Evolutionary conservation across 2,888 invertebrate species (phyloP).

Genomic region (Drosophila rellima): DNA sequence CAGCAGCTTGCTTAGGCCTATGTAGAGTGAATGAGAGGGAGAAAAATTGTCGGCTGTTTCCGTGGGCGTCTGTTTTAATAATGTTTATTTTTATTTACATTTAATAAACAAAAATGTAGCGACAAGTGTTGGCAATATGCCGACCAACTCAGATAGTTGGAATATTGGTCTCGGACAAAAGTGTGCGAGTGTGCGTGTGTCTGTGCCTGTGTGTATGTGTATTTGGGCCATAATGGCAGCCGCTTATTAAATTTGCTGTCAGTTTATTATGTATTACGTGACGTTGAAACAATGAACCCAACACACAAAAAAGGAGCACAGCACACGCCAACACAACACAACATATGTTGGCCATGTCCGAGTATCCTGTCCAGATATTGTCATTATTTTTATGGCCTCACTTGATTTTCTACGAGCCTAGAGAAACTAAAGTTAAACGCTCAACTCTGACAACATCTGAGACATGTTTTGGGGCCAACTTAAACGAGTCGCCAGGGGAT

Average conservation of each 20-base stretch:
- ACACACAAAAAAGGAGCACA: conserved; percentile 23
- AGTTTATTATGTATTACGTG: conserved; percentile 80
- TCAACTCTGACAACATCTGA: conserved; percentile 20
- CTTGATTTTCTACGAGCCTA: conserved; percentile 46
- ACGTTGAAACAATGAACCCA: conserved; percentile 63
- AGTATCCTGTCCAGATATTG: conserved; percentile 47
- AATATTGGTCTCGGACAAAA: conserved; percentile 43
- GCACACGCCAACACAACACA: conserved; percentile 25
- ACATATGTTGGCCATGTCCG: conserved; percentile 46
- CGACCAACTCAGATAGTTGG: conserved; percentile 53
- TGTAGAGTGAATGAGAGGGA: conserved; percentile 1
- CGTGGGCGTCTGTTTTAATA: conserved; percentile 68
- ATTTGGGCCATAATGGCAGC: conserved; percentile 41
- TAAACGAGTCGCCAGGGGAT: conserved; percentile 3
- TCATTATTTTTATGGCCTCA: conserved; percentile 62
- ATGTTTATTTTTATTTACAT: conserved; percentile 79
- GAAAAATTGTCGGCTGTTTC: conserved; percentile 11
- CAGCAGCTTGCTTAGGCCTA: conserved; percentile 15
- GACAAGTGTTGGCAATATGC: conserved; percentile 74
- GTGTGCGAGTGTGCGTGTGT: conserved; percentile 22
- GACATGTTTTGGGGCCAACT: neutral
- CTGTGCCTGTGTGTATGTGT: conserved; percentile 37
- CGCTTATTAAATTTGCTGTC: conserved; percentile 76
- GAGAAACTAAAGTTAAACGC: conserved; percentile 11
- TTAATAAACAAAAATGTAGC: conserved; percentile 74